Conservation (phyloP, 2,888 invertebrate species). For the Dexiosoma caninum region DNA sequence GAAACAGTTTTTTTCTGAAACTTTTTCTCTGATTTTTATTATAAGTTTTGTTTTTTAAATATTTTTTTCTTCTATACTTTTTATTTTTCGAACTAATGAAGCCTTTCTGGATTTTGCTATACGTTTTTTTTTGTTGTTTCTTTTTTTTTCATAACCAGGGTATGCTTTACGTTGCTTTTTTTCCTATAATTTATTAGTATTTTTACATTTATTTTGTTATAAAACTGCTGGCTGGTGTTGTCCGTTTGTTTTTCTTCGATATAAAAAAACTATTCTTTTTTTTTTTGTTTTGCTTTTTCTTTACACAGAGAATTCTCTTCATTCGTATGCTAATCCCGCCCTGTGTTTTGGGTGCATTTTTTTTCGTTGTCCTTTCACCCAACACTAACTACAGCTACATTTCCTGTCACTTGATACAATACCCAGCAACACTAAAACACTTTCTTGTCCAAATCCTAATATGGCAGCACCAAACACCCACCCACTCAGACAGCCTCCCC, state of each 20-base stretch:
- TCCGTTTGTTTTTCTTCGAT: slow-evolving; percentile 36
- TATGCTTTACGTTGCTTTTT: slow-evolving; percentile 56
- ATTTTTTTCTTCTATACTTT: slow-evolving; percentile 14
- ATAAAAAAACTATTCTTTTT: too few species aligned
- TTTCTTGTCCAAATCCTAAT: slow-evolving; percentile 39
- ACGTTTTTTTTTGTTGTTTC: too few species aligned
- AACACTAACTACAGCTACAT: slow-evolving; percentile 48
- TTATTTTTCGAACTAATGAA: slow-evolving; percentile 57
- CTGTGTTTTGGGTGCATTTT: slow-evolving; percentile 59
- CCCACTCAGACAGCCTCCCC: neutral
- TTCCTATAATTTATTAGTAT: slow-evolving; percentile 34
- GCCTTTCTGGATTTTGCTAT: slow-evolving; percentile 53
- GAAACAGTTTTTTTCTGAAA: slow-evolving; percentile 8
- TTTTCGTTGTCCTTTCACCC: slow-evolving; percentile 50
- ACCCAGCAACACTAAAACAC: slow-evolving; percentile 35
- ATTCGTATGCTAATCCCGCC: slow-evolving; percentile 64
- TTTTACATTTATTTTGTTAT: slow-evolving; percentile 43
- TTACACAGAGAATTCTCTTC: slow-evolving; percentile 22
- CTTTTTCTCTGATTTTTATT: slow-evolving; percentile 39
- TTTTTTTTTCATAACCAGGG: slow-evolving; percentile 29
- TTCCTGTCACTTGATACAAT: slow-evolving; percentile 55
- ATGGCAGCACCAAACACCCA: neutral
- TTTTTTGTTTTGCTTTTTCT: neutral
- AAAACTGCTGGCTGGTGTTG: slow-evolving; percentile 36
- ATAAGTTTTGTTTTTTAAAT: slow-evolving; percentile 12